These are phyloP conservation scores for Galendromus occidentalis DNA, from an alignment of 1,140 invertebrate species.

Conservation along the genomic window DNA sequence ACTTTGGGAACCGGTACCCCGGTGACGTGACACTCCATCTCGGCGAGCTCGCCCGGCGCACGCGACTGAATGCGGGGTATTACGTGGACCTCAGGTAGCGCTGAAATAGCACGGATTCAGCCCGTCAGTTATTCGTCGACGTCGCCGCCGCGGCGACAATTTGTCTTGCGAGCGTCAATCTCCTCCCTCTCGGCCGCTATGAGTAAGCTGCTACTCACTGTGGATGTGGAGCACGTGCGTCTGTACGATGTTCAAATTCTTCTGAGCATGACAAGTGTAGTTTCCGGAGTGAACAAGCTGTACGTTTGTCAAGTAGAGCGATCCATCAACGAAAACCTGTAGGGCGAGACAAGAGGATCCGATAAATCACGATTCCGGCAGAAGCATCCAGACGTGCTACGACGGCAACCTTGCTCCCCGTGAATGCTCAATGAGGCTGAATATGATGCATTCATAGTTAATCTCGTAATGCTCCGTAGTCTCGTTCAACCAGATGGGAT, in stretches of 20 bases:
- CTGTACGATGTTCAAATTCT: slow-evolving; percentile 50
- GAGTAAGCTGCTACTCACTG: slow-evolving; percentile 40
- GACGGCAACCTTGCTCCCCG: too few relatives aligned
- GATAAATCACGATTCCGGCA: too few relatives aligned
- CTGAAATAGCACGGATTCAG: slow-evolving; percentile 27
- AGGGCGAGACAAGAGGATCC: too few relatives aligned
- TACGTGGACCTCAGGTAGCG: slow-evolving; percentile 44
- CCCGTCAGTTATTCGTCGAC: slow-evolving; percentile 13
- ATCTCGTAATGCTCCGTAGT: too few relatives aligned
- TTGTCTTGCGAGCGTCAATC: slow-evolving; percentile 22
- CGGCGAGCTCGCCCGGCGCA: slow-evolving; percentile 40
- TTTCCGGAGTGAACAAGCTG: slow-evolving; percentile 56
- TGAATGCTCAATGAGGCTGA: too few relatives aligned
- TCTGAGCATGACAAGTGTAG: slow-evolving; percentile 53
- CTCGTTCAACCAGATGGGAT: too few relatives aligned
- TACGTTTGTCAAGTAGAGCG: slow-evolving; percentile 49
- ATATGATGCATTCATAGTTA: too few relatives aligned
- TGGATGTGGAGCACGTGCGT: slow-evolving; percentile 52
- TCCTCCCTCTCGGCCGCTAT: neutral
- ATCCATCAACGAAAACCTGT: slow-evolving; percentile 47
- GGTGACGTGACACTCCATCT: slow-evolving; percentile 46
- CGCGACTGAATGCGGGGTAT: slow-evolving; percentile 45
- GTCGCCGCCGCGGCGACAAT: slow-evolving; percentile 20
- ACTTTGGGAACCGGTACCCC: slow-evolving; percentile 39
- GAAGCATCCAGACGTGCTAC: too few relatives aligned